Evolutionary conservation across 2,797 vertebrate genomes (phyloP).

Genomic region (Salmo trutta): DNA sequence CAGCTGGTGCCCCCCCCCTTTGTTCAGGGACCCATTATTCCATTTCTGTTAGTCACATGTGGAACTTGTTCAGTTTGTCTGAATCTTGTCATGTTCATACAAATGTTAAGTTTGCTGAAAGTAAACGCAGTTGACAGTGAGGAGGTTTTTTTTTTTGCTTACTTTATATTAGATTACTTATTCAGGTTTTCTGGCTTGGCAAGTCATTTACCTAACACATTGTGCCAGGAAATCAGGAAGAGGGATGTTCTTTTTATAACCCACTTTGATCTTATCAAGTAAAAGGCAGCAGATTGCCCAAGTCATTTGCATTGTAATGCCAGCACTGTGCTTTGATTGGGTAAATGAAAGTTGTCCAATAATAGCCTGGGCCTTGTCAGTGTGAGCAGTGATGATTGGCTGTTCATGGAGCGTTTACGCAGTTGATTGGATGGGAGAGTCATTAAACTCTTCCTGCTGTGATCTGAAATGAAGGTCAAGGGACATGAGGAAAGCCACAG

Average conservation of each 20-base stretch:
- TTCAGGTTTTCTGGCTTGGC: neutral
- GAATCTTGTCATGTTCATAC: too few species aligned
- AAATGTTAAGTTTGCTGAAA: too few species aligned
- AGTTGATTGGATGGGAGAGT: neutral
- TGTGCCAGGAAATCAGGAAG: conserved; percentile 29
- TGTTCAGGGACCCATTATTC: too few species aligned
- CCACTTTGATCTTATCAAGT: conserved; percentile 14
- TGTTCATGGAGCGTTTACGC: neutral
- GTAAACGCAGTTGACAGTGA: too few species aligned
- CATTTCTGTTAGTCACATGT: too few species aligned
- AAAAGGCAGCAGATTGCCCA: conserved; percentile 6
- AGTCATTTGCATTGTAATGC: conserved; percentile 17
- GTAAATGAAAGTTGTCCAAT: neutral
- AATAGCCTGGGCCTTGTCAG: neutral
- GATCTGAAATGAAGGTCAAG: neutral
- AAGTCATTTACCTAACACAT: conserved; percentile 27
- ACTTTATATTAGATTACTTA: conserved; percentile 18
- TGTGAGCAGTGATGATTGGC: neutral
- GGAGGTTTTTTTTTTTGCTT: too few species aligned
- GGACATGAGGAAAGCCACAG: neutral
- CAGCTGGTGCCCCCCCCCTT: too few species aligned
- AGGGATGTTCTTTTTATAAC: conserved; percentile 21
- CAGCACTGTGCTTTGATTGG: neutral
- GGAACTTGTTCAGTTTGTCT: too few species aligned
- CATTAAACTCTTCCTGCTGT: neutral